Evolutionary conservation across 2,797 vertebrate genomes (phyloP), one percentile per base, ranked within the genome.

Genomic region (Myotis myotis): DNA sequence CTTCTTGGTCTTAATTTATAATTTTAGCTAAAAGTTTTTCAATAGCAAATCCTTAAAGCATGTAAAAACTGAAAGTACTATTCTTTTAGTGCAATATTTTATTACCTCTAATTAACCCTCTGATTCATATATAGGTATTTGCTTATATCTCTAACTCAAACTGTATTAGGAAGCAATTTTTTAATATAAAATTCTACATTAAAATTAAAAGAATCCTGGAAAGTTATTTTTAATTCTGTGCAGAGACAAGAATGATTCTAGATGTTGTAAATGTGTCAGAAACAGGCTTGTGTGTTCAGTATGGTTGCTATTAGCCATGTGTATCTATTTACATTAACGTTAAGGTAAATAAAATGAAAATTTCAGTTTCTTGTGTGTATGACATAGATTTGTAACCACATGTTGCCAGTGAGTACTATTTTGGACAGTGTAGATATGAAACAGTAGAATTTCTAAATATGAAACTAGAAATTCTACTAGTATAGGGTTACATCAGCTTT

Each of bases 151-250:
- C 47, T 47, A 47, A 47, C 13, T 47, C 33, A 81, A 49, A 53
- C 8, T 47, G 8, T 33, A 78, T 75, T 47, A 72, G 47, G n/a
- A 55, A 78, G 30, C 23, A 72, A 38, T 88, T 89, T 79, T 86
- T 86, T 25, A 75, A 93, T n/a, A 49, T 20, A 53, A 91, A 86
- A 64, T 55, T 92, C 44, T 66, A 38, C 19, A 85, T 71, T 72
- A 91, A 89, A 71, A 82, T 60, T 41, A 64, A 82, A 68, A 66
- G 2, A 44, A 47, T 36, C 8, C 28, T 91, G 15, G 15, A n/a
- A 33, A 57, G 68, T 90, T 15, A 66, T 30, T 62, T 60, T 78
- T 30, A 22, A 68, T 75, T 62, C 55, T 66, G 41, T 62, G 15
- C 10, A 41, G 49, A 47, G 33, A 87, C 0, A 55, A 71, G 16